These are phyloP conservation scores for Drosophila kanapiae DNA, from an alignment of 1,140 invertebrate genomes.

Conservation along the genomic window DNA sequence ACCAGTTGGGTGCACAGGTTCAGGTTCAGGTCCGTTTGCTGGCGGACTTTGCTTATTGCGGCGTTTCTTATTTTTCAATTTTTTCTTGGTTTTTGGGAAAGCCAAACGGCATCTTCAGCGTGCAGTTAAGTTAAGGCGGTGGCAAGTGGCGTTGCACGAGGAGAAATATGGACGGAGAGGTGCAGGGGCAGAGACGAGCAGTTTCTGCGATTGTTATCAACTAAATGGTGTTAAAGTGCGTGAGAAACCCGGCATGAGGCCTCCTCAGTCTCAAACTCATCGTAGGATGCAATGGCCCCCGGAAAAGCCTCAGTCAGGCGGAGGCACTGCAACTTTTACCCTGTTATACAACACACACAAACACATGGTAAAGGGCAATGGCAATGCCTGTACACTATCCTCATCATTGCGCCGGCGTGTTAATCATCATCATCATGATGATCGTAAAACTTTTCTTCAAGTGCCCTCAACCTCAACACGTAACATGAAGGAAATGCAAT, in stretches of 20 bases:
- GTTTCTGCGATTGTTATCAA: conserved; percentile 76
- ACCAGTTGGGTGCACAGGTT: conserved; percentile 77
- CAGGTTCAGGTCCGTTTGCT: conserved; percentile 72
- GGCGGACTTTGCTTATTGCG: conserved; percentile 77
- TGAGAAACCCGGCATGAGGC: conserved; percentile 67
- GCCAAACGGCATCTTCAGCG: conserved; percentile 59
- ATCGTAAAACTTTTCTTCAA: conserved; percentile 47
- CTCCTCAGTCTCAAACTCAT: conserved; percentile 13
- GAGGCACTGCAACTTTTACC: conserved; percentile 62
- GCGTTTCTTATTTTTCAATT: conserved; percentile 29
- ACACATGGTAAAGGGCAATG: conserved; percentile 44
- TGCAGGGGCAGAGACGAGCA: conserved; percentile 8
- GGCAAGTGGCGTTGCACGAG: conserved; percentile 77
- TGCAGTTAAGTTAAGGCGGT: conserved; percentile 43
- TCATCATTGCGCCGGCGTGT: conserved; percentile 20
- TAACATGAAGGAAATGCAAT: conserved; percentile 53
- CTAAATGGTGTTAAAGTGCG: conserved; percentile 83
- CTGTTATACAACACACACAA: conserved; percentile 62
- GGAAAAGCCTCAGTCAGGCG: conserved; percentile 23
- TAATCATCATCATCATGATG: conserved; percentile 23
- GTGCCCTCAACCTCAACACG: conserved; percentile 50
- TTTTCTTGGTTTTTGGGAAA: conserved; percentile 58
- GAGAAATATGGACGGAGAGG: conserved; percentile 1
- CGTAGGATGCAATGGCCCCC: conserved; percentile 42
- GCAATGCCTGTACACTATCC: conserved; percentile 25